phyloP scores from a whole-genome alignment of 2,797 vertebrate genomes.

The Neostethus bicornis region DNA sequence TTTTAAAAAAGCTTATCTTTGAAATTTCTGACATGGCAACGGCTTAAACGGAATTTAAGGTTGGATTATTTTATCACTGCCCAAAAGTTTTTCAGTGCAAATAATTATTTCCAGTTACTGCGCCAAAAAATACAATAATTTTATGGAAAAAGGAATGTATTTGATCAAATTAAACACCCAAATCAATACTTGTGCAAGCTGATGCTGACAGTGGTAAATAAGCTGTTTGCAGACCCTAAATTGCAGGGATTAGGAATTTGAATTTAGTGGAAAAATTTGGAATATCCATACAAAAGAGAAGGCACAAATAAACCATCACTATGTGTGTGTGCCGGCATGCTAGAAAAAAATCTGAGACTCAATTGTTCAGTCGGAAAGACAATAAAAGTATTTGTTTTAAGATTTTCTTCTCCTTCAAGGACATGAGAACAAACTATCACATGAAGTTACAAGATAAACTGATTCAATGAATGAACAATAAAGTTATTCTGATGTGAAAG shows the following conservation, averaged over 20 bases:
- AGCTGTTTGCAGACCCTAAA: too few relatives aligned
- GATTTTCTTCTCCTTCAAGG: not conserved
- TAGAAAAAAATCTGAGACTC: not conserved
- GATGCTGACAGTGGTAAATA: not conserved
- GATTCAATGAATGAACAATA: not conserved
- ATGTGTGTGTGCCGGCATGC: too few relatives aligned
- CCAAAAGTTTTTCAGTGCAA: not conserved
- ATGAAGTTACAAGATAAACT: not conserved
- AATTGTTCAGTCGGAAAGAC: not conserved
- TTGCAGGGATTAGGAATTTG: too few relatives aligned
- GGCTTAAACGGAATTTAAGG: not conserved
- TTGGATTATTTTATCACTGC: not conserved
- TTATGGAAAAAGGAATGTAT: not conserved
- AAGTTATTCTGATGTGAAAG: not conserved
- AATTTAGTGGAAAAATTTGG: too few relatives aligned
- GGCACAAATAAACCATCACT: not conserved
- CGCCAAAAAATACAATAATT: not conserved
- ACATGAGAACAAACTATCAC: not conserved
- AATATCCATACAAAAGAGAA: not conserved
- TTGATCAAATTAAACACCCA: not conserved
- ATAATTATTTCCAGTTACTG: too few relatives aligned
- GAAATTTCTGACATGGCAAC: not conserved
- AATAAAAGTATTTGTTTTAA: not conserved
- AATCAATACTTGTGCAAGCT: not conserved
- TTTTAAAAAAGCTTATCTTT: not conserved